These are phyloP conservation scores for Paramisgurnus dabryanus DNA, from an alignment of 2,113 vertebrate species.

Conservation along the genomic window DNA sequence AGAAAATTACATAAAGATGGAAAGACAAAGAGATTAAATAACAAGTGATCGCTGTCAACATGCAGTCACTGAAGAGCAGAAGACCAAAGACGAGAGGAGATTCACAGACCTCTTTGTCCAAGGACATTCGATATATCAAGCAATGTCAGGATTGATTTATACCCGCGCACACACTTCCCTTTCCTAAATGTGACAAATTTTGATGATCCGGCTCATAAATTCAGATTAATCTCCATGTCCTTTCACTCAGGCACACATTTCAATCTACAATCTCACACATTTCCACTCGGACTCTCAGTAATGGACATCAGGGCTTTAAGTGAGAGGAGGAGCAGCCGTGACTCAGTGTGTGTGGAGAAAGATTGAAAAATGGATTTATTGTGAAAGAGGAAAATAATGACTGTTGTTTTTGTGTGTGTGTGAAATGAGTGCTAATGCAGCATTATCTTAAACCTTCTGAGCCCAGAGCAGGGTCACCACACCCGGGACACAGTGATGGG, in stretches of 20 bases:
- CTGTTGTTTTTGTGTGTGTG: constrained; percentile 9
- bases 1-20: background rate
- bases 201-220: constrained; percentile 4
- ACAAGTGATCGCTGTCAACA: constrained; percentile 13
- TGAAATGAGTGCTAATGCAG: constrained; percentile 25
- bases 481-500: background rate
- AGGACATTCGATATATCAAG: constrained; percentile 29
- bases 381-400: constrained; percentile 6
- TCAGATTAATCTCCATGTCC: constrained; percentile 9
- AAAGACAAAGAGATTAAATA: background rate
- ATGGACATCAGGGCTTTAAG: constrained; percentile 37
- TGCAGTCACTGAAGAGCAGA: background rate
- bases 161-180: background rate
- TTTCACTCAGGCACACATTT: background rate
- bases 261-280: background rate
- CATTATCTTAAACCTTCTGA: constrained; percentile 19
- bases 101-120: constrained; percentile 12
- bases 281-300: constrained; percentile 21
- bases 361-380: background rate
- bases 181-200: constrained; percentile 28
- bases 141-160: constrained; percentile 2
- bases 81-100: background rate
- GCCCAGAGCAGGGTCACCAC: background rate
- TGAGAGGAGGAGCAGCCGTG: constrained; percentile 22
- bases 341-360: constrained; percentile 10